These are phyloP conservation scores for Eidolon dupreanum DNA, from an alignment of 2,797 vertebrate species.

Conservation along the genomic window DNA sequence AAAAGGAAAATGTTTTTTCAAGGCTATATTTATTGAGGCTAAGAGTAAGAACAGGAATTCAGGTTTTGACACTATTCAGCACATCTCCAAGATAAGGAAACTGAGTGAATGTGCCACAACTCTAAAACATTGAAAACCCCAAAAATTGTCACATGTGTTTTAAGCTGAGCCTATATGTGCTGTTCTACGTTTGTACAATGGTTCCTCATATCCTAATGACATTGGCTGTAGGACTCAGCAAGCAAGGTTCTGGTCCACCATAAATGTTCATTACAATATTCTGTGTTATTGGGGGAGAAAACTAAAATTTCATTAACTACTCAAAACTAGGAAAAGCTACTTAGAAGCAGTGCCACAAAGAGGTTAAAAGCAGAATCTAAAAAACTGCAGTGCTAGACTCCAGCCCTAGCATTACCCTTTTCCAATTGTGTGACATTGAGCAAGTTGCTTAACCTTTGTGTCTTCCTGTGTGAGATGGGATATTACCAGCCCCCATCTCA, in stretches of 20 bases:
- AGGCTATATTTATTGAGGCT: background rate
- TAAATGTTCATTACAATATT: background rate
- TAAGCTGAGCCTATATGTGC: background rate
- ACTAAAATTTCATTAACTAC: background rate
- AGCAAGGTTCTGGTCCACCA: background rate
- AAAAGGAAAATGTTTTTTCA: background rate
- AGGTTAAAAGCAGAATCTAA: background rate
- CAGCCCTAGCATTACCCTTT: background rate
- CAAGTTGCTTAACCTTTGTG: too few species aligned
- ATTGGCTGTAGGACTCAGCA: background rate
- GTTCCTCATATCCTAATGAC: background rate
- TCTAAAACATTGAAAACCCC: background rate
- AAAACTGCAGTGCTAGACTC: background rate
- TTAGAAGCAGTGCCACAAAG: background rate
- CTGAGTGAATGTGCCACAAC: background rate
- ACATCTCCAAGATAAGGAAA: background rate
- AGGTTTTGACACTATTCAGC: background rate
- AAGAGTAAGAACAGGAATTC: background rate
- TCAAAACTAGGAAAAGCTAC: background rate
- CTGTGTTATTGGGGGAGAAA: background rate
- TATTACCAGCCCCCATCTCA: rapidly evolving
- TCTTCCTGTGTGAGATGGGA: background rate
- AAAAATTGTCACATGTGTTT: background rate
- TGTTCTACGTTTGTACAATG: background rate
- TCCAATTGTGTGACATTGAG: background rate